Evolutionary conservation across 2,888 invertebrate species (phyloP).

Genomic region (Drosophila kuntzei): DNA sequence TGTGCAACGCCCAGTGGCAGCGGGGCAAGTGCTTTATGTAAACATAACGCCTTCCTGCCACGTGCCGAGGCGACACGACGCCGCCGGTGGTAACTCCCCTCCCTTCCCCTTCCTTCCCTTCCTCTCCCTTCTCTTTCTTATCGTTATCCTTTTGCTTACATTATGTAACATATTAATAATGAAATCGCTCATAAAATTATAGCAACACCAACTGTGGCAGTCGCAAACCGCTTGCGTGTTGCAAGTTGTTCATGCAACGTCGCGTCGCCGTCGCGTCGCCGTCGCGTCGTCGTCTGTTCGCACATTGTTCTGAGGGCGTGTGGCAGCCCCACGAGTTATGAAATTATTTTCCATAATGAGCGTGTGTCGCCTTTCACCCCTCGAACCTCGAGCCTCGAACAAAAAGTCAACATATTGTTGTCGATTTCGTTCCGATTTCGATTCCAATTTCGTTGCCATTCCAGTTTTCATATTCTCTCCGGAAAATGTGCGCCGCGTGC

Average conservation of each 20-base stretch:
- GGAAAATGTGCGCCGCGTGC: slow-evolving; percentile 83
- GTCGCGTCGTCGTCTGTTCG: slow-evolving; percentile 50
- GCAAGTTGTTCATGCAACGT: slow-evolving; percentile 50
- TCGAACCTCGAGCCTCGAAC: slow-evolving; percentile 23
- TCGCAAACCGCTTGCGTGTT: slow-evolving; percentile 54
- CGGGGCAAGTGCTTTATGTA: slow-evolving; percentile 68
- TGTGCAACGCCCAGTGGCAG: slow-evolving; percentile 25
- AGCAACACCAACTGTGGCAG: slow-evolving; percentile 66
- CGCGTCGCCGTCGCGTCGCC: slow-evolving; percentile 48
- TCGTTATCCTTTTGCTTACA: slow-evolving; percentile 44
- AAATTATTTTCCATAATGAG: slow-evolving; percentile 85
- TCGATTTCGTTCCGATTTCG: slow-evolving; percentile 47
- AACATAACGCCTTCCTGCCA: slow-evolving; percentile 85
- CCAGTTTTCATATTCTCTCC: slow-evolving; percentile 61
- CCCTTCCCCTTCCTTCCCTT: not conserved
- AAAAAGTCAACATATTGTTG: slow-evolving; percentile 71
- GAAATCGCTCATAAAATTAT: slow-evolving; percentile 83
- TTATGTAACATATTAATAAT: slow-evolving; percentile 79
- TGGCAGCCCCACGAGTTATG: slow-evolving; percentile 84
- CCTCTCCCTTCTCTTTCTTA: no score
- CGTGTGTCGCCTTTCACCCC: slow-evolving; percentile 54
- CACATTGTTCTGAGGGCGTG: slow-evolving; percentile 58
- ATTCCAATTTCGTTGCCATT: slow-evolving; percentile 36
- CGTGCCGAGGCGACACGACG: slow-evolving; percentile 58
- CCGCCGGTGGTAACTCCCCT: slow-evolving; percentile 28